These are phyloP conservation scores for Limonius californicus DNA, from an alignment of 1,140 invertebrate genomes.

Conservation along the genomic window DNA sequence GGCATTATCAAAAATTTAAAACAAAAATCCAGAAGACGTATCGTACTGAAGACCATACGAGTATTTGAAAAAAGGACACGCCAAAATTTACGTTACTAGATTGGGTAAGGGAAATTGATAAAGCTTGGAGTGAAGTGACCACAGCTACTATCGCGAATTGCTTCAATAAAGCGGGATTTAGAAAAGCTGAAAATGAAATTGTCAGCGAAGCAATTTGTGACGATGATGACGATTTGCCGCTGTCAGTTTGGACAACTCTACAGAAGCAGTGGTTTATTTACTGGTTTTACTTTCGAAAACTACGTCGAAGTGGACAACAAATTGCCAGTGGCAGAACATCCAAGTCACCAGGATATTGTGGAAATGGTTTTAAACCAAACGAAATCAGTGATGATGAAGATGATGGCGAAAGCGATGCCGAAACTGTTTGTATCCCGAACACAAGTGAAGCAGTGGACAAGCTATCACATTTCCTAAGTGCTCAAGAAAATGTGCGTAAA, in stretches of 20 bases:
- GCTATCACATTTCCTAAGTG: background rate
- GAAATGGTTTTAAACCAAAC: no score
- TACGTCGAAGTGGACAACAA: background rate
- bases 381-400: background rate
- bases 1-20: no score
- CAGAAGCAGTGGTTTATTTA: background rate
- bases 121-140: background rate
- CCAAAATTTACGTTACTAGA: background rate
- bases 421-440: background rate
- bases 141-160: no score
- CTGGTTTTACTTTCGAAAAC: background rate
- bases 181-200: background rate
- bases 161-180: no score
- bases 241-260: no score
- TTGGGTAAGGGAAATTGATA: no score
- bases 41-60: no score
- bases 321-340: background rate
- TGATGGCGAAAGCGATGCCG: background rate
- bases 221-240: no score
- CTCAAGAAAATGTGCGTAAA: background rate
- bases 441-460: background rate
- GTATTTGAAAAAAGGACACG: background rate
- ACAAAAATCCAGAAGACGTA: background rate
- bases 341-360: no score
- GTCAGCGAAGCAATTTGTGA: background rate